A percentile compares a stretch with the other conserved stretches of the same genome.
These are phyloP conservation scores for Larimichthys polyactis DNA, from an alignment of 2,113 vertebrate genomes.

Conservation along the genomic window DNA sequence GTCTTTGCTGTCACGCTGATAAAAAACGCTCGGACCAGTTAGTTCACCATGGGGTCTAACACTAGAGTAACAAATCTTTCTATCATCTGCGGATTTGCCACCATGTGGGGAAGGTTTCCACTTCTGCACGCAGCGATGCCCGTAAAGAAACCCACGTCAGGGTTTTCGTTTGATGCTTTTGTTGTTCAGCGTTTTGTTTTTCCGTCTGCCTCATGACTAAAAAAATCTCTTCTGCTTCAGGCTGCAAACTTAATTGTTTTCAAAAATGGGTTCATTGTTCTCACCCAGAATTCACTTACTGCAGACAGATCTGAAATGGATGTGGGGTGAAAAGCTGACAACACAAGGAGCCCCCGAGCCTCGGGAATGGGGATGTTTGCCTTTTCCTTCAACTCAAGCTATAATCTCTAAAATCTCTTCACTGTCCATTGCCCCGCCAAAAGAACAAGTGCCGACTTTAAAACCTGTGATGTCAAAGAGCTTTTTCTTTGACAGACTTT, in stretches of 20 bases:
- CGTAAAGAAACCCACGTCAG: background rate
- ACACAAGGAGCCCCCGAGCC: background rate
- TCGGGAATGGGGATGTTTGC: background rate
- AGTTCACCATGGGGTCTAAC: conserved; percentile 12
- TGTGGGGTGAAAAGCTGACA: background rate
- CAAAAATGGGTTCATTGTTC: conserved; percentile 12
- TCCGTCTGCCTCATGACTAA: background rate
- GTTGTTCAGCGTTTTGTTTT: background rate
- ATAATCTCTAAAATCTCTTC: background rate
- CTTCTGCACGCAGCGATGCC: background rate
- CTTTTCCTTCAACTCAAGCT: background rate
- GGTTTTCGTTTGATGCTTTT: conserved; percentile 11
- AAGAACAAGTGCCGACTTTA: no score
- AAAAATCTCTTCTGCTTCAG: background rate
- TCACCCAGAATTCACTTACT: background rate
- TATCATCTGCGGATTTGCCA: background rate
- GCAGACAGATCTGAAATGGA: conserved; percentile 5
- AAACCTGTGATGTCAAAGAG: no score
- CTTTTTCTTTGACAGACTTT: no score
- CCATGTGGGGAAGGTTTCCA: background rate
- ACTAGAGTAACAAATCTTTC: conserved; percentile 18
- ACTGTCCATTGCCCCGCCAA: background rate
- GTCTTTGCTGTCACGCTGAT: conserved; percentile 31
- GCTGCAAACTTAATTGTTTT: background rate
- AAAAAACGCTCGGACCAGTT: conserved; percentile 12